Evolutionary conservation across 2,797 vertebrate species (phyloP), one percentile per base, ranked within the genome.

Genomic region (Acridotheres tristis): DNA sequence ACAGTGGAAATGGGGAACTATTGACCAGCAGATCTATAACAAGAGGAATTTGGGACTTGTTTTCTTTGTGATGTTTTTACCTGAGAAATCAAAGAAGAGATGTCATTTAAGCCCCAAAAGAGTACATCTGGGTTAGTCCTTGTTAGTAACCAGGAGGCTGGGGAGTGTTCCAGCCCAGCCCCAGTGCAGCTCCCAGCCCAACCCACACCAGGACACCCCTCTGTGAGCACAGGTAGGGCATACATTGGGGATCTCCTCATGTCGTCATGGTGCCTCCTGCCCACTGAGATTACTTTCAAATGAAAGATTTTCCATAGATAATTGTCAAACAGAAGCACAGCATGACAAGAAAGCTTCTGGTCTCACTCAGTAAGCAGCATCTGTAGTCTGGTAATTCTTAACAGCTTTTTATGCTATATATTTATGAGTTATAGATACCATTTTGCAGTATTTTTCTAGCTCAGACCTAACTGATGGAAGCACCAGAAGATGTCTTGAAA

Each of bases 211-310:
- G 58, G 13, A n/a, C 14, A 34, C 4, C 5, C 3, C 9, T 26
- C 22, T 25, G 5, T 50, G 13, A 29, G 53, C 3, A 3, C 6
- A 69, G 16, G 18, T 25, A 61, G 15, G 38, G 26, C 15, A 45
- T 4, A 43, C 0, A 0, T 1, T 4, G 7, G 26, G 16, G 15
- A 85, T 17, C 6, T 57, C 21, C 16, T 29, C 16, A 16, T 18
- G 9, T 40, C 38, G 32, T 1, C 2, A 26, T 13, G 13, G n/a
- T 68, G 30, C 20, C 65, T 83, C 23, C 12, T 86, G 13, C 20
- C 51, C 20, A 68, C 9, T 42, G 15, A 47, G 3, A 21, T 25
- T 65, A 27, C 29, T 83, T 90, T 62, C 25, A 54, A 55, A 59
- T 30, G 3, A 62, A 91, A 77, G 3, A 62, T 75, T 75, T 94